Evolutionary conservation across 2,113 vertebrate species (phyloP), one percentile per base, ranked within the genome.

Genomic region (Lamprotornis superbus): DNA sequence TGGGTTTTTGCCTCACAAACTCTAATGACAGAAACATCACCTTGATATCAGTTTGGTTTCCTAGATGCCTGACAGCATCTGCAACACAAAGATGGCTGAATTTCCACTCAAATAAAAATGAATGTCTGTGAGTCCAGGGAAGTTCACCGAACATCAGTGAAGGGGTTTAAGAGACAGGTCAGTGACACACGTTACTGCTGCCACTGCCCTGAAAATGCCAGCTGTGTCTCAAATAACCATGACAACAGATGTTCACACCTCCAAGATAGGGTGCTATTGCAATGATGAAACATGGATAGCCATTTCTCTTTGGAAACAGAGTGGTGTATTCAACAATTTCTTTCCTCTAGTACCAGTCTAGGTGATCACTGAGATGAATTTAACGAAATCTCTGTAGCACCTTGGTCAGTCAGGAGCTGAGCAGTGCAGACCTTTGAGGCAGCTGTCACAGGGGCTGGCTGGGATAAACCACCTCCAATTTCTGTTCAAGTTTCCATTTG

Each of bases 391-490:
- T 69, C 23, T 76, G 39, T 55, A 44, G 55, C 50, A 89, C 11
- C 21, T 57, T 74, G 76, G 59, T 49, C 28, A 22, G 24, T 56
- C 30, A 40, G 42, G 18, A 33, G 14, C 33, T 57, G n/a, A 77
- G 28, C 33, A 9, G 15, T 28, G 30, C 44, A 42, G 52, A 4
- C 25, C 28, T 37, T 67, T 5, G 10, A 56, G 44, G 59, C 61
- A 37, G 33, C 16, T 42, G 33, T 46, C n/a, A 15, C 0, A 0
- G 33, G 8, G 8, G 19, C 35, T 81, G 56, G 18, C 39, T 52
- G 52, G 24, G 21, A n/a, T 42, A 85, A 65, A 37, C 17, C 4
- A 9, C 56, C 27, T 35, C 35, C 30, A 12, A 20, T 60, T 47
- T 63, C 39, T 67, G 60, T 47, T 63, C 52, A 49, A 70, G 35